Percentiles rank a stretch among this genome's conserved stretches.
Conservation (phyloP, 2,888 invertebrate genomes). For the Cephus pygmeus region DNA sequence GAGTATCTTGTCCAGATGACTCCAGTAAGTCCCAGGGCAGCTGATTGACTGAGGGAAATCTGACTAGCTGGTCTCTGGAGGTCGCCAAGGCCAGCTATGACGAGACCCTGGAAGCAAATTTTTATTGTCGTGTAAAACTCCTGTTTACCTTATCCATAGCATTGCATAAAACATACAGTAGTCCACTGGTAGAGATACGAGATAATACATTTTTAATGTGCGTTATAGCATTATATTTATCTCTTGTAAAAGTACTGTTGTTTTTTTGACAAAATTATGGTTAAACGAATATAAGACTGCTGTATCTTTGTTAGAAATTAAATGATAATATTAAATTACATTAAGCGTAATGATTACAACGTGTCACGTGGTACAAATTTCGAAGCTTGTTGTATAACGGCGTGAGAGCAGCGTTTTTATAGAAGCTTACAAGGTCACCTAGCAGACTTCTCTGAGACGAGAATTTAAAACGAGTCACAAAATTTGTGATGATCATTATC, state of each 20-base stretch:
- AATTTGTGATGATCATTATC: not conserved
- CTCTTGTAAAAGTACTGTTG: not conserved
- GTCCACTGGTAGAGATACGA: not conserved
- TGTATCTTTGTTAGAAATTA: not conserved
- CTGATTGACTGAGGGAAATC: constrained; percentile 85
- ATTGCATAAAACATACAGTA: not conserved
- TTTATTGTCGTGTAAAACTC: not conserved
- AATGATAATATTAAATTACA: not conserved
- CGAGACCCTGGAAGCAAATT: constrained; percentile 75
- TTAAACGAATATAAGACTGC: not conserved
- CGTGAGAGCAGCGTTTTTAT: not conserved
- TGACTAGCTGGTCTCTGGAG: constrained; percentile 88
- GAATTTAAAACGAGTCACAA: not conserved
- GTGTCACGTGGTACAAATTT: not conserved
- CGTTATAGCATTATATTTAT: no score
- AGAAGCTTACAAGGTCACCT: not conserved
- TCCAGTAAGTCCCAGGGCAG: constrained; percentile 88
- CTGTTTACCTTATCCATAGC: not conserved
- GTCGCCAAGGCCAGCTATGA: constrained; percentile 90
- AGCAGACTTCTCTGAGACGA: not conserved
- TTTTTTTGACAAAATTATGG: not conserved
- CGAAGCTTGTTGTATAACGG: not conserved
- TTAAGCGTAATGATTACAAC: not conserved
- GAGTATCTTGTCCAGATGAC: constrained; percentile 96
- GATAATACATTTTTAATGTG: no score